Evolutionary conservation across 2,888 invertebrate genomes (phyloP).

Genomic region (Acanthosepion esculentum): DNA sequence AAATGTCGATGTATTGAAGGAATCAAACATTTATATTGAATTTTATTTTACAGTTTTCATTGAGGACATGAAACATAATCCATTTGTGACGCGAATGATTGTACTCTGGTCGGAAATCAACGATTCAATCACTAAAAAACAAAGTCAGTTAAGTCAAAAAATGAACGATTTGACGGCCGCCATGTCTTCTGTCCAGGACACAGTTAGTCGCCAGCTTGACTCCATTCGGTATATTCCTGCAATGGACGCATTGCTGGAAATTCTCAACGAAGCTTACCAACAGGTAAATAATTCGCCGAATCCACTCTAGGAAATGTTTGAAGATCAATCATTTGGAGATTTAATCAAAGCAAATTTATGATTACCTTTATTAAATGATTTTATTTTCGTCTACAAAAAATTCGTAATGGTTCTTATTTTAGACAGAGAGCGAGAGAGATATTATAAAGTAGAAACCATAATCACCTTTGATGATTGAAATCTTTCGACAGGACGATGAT

Average conservation of each 20-base stretch:
- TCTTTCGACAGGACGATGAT: too few species aligned
- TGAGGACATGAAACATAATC: not conserved
- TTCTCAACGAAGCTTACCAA: not conserved
- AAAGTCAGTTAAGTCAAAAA: not conserved
- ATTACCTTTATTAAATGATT: too few species aligned
- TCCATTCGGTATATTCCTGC: not conserved
- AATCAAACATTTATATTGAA: not conserved
- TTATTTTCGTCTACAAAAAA: too few species aligned
- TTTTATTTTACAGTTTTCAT: not conserved
- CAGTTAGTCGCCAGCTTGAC: not conserved
- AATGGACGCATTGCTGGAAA: not conserved
- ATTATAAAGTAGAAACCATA: too few species aligned
- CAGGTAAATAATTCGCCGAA: not conserved
- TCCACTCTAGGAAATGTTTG: too few species aligned
- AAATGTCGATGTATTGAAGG: too few species aligned
- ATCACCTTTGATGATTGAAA: too few species aligned
- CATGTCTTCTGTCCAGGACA: not conserved
- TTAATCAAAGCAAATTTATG: too few species aligned
- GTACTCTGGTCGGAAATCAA: not conserved
- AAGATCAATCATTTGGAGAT: too few species aligned
- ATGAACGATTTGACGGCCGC: not conserved
- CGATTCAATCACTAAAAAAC: not conserved
- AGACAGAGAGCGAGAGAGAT: too few species aligned
- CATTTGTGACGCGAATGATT: not conserved
- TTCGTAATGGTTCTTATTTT: too few species aligned